Evolutionary conservation across 2,888 invertebrate genomes (phyloP).

Genomic region (Caenorhabditis angaria): DNA sequence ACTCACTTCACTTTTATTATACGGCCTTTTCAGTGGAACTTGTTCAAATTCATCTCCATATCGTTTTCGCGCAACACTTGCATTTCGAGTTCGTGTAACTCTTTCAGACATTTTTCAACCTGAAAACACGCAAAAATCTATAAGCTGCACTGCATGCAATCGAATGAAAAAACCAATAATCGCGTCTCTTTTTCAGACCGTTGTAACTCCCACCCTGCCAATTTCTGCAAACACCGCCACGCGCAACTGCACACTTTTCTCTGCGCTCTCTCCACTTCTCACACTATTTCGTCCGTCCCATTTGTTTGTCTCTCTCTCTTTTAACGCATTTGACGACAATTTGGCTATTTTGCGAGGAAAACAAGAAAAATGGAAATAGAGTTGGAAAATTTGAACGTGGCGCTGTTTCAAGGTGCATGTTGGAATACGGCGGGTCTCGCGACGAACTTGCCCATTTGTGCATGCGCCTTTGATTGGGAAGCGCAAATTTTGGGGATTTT

Average conservation of each 20-base stretch:
- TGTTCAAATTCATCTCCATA: neutral
- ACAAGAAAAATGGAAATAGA: no score
- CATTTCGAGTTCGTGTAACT: neutral
- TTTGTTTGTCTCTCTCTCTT: no score
- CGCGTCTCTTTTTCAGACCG: slow-evolving; percentile 14
- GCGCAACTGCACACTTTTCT: slow-evolving; percentile 15
- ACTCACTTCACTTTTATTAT: neutral
- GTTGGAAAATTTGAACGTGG: no score
- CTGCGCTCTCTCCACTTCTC: neutral
- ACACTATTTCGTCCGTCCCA: neutral
- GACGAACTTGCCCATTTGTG: no score
- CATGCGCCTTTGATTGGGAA: no score
- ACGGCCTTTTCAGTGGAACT: neutral
- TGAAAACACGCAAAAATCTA: neutral
- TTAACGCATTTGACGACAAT: no score
- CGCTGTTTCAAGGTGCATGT: no score
- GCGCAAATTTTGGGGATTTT: no score
- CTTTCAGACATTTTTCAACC: neutral
- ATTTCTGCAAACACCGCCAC: slow-evolving; percentile 27
- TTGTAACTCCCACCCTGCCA: slow-evolving; percentile 39
- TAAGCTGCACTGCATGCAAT: slow-evolving; percentile 12
- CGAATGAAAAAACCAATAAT: neutral
- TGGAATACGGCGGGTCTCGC: no score
- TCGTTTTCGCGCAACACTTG: neutral
- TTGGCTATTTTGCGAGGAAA: no score